Evolutionary conservation across 92 coral and sea anemone species (phyloP).

Genomic region (Ricordea florida): DNA sequence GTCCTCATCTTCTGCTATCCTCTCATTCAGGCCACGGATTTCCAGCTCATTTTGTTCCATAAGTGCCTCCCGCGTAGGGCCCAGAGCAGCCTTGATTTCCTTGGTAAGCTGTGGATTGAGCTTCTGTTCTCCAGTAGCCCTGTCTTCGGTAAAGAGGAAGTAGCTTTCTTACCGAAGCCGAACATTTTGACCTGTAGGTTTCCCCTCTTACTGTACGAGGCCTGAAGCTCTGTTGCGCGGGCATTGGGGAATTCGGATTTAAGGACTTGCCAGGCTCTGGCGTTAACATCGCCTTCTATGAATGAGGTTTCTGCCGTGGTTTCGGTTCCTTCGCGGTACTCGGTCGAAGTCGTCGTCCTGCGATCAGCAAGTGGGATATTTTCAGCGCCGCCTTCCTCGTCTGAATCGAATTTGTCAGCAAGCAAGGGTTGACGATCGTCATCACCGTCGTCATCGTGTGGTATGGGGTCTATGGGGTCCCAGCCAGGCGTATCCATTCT

Average conservation of each 20-base stretch:
- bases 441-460: too few relatives aligned
- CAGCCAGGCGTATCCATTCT: too few relatives aligned
- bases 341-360: neutral
- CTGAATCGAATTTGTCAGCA: too few relatives aligned
- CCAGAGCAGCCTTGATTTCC: neutral
- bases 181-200: neutral
- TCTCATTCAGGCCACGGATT: neutral
- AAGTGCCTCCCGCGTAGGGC: neutral
- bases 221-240: neutral
- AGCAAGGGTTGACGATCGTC: too few relatives aligned
- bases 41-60: neutral
- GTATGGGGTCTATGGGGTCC: too few relatives aligned
- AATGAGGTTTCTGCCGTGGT: neutral
- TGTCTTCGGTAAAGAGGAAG: neutral
- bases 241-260: neutral
- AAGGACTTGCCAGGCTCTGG: neutral
- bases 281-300: neutral
- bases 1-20: neutral
- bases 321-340: neutral
- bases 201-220: neutral
- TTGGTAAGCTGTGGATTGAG: neutral
- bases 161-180: neutral
- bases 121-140: neutral
- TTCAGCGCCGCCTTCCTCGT: neutral
- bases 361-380: neutral